phyloP scores from a whole-genome alignment of 37 sponge, comb jelly and placozoan genomes.

The Axinella damicornis region DNA sequence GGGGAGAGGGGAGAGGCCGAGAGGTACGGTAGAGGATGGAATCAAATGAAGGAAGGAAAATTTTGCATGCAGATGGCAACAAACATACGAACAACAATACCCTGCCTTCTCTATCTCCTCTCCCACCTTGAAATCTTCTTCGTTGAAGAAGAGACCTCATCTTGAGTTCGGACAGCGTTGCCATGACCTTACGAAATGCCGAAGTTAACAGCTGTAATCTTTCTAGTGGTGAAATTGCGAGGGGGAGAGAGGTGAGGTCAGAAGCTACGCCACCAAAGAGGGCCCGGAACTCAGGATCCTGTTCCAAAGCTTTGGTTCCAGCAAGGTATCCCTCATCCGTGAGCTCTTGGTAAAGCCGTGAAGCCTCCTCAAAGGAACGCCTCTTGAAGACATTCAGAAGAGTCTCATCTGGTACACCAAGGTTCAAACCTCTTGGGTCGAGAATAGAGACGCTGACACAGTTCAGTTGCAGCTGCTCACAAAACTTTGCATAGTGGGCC shows the following conservation, averaged over 20 bases:
- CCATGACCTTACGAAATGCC: constrained; percentile 28
- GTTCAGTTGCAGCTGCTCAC: constrained; percentile 14
- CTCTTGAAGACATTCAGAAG: background rate
- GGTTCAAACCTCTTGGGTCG: background rate
- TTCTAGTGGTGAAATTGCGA: background rate
- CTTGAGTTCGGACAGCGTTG: constrained; percentile 9
- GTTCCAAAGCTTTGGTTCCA: background rate
- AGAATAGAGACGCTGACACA: constrained; percentile 1
- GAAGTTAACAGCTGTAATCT: constrained; percentile 27
- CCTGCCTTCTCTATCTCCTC: background rate
- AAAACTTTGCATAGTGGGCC: background rate
- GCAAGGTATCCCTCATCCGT: background rate
- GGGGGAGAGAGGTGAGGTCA: background rate
- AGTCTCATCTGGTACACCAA: background rate
- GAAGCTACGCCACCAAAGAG: constrained; percentile 6
- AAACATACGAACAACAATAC: too few relatives aligned
- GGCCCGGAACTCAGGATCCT: background rate
- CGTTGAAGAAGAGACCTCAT: background rate
- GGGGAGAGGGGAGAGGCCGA: too few relatives aligned
- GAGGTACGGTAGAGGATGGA: too few relatives aligned
- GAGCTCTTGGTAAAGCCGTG: background rate
- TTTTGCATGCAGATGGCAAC: too few relatives aligned
- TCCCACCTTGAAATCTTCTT: background rate
- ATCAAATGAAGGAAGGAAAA: too few relatives aligned
- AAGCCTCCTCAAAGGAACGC: background rate